Percentiles rank a stretch among this genome's conserved stretches.
These are phyloP conservation scores for Drosophila ercepeae DNA, from an alignment of 1,140 invertebrate genomes.

Conservation along the genomic window DNA sequence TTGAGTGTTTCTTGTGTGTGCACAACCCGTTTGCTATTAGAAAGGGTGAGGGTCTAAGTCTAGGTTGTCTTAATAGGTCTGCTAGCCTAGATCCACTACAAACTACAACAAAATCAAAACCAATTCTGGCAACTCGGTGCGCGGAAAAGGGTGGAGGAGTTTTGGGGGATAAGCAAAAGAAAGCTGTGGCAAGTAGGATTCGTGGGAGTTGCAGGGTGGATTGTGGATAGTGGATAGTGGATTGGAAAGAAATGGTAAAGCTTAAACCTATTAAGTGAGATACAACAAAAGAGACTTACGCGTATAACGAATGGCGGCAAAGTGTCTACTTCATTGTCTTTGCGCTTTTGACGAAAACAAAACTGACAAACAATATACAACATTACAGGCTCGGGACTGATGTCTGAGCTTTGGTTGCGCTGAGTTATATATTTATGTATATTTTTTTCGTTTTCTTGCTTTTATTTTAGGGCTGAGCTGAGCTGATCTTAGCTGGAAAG, in stretches of 20 bases:
- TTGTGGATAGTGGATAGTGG: conserved; percentile 11
- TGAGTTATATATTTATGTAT: neutral
- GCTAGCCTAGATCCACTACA: conserved; percentile 43
- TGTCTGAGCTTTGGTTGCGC: conserved; percentile 23
- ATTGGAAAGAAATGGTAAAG: conserved; percentile 8
- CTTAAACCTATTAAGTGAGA: conserved; percentile 63
- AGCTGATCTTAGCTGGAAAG: conserved; percentile 53
- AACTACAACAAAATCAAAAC: conserved; percentile 49
- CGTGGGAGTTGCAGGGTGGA: conserved; percentile 22
- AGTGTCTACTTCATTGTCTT: conserved; percentile 72
- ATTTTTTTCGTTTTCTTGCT: neutral
- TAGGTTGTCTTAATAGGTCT: conserved; percentile 17
- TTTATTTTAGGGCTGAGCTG: conserved; percentile 21
- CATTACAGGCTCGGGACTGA: conserved; percentile 43
- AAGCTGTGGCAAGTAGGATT: conserved; percentile 51
- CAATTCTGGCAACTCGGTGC: conserved; percentile 23
- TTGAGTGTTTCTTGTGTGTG: conserved; percentile 30
- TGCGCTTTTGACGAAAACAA: conserved; percentile 53
- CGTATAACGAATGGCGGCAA: conserved; percentile 80
- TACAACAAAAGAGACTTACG: conserved; percentile 78
- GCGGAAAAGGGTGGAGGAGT: conserved; percentile 1
- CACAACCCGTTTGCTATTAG: conserved; percentile 42
- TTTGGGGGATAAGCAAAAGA: conserved; percentile 38
- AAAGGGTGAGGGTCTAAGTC: conserved; percentile 32
- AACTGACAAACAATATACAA: conserved; percentile 68